Evolutionary conservation across 2,797 vertebrate species (phyloP), one percentile per base, ranked within the genome.

Genomic region (Sebastes taczanowskii): DNA sequence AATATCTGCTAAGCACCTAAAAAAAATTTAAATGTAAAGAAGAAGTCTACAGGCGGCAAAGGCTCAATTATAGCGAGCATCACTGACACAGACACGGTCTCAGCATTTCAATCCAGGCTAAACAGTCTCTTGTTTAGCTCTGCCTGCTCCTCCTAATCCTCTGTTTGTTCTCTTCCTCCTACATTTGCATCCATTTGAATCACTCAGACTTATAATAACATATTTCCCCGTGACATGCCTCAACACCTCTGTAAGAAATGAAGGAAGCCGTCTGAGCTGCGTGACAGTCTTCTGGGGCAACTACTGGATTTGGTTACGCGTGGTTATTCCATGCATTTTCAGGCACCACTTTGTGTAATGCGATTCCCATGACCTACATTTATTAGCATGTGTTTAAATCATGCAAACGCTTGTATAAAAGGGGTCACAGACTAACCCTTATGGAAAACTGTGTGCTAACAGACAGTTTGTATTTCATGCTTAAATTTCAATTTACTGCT

Each of bases 61-160:
- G 56, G 63, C 49, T 87, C 7, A 78, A 56, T 74, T 81, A 74
- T 56, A 64, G 74, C 34, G 23, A 64, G 55, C 60, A 30, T 64
- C 78, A 81, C 20, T 59, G 61, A 71, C 81, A 74, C 61, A 62
- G 30, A 55, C 56, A 49, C 82, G 18, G 25, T 62, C 52, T 49
- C 25, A 32, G 20, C 52, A 59, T 79, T 84, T 73, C 77, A 53
- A 65, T 86, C 68, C 76, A 83, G 61, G 35, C 64, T 73, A 72
- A 85, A 90, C 71, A 79, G 75, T 58, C 62, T 27, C 67, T 80
- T 83, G 61, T 88, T 84, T 70, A 58, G 61, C 3, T 1, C 49
- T 56, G 82, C 59, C 75, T 89, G 55, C 74, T 82, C 73, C 71
- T 78, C 42, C 30, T 85, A 80, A 83, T 85, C 80, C 71, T 60